Base-by-base conservation (phyloP, 1,140 invertebrate genomes). In the Tetragnatha versicolor region DNA sequence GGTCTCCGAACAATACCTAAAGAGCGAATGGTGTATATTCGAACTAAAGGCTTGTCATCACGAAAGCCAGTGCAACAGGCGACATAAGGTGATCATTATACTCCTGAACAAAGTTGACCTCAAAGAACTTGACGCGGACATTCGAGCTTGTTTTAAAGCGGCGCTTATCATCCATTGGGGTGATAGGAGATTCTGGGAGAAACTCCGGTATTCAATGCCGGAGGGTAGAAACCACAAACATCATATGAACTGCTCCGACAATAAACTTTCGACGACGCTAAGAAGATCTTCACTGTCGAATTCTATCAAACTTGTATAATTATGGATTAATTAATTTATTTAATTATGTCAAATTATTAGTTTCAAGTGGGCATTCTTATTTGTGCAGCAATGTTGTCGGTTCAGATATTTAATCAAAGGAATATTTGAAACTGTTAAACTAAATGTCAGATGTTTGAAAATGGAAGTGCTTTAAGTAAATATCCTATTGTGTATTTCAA, bases 1-100 rank as follows among this genome's bases (percentile, higher is more conserved):
- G 72, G 88, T 98, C 9, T 96, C 94, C 47, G 93, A 95, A 85
- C 95, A 96, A 85, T 97, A 96, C 84, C 92, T 97, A 79, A 94
- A 94, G 86, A 95, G 93, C 6, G 94, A 97, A 84, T 97, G 95
- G 95, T 93, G 93, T 83, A 89, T 94, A n/a, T 95, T 93, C 84
- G 95, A 97, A 83, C 94, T 97, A 85, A 95, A 95, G 86, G 93
- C 93, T 9, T 95, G 94, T 10, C 93, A 96, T 85, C 94, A 95
- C 84, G 93, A 94, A 83, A 92, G 96, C 27, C 87, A 97, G 25
- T 89, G 93, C 61, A 88, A 93, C 27, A 47, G 45, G 17, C 87
- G 92, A 79, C 90, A 92, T 83, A 89, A 93, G 82, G 88, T 97
- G 47, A 95, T 97, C 69, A 92, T 97, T 51, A 91, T 97, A 69